phyloP scores from a whole-genome alignment of 2,113 vertebrate species.

The Aphyosemion australe region DNA sequence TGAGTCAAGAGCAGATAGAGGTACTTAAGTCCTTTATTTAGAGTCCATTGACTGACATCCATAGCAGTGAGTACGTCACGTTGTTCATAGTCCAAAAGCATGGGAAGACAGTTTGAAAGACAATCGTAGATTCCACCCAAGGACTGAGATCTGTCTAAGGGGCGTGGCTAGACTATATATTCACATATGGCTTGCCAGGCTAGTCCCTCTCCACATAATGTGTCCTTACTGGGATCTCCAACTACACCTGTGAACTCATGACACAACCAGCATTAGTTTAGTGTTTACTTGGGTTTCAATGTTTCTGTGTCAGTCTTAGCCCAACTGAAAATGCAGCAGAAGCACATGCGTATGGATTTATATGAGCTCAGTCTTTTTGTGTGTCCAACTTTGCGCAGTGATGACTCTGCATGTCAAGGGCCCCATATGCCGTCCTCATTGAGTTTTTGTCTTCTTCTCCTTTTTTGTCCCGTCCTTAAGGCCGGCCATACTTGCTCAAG shows the following conservation, averaged over 20 bases:
- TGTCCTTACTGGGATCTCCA: conserved; percentile 50
- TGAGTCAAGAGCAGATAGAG: no score
- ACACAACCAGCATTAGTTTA: not conserved
- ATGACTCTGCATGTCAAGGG: conserved; percentile 51
- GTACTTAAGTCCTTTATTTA: no score
- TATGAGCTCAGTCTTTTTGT: conserved; percentile 40
- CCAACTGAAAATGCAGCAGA: conserved; percentile 17
- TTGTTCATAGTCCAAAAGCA: no score
- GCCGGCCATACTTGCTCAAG: conserved; percentile 62
- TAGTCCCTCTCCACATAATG: conserved; percentile 41
- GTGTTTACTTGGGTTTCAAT: conserved; percentile 16
- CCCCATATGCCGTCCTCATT: conserved; percentile 39
- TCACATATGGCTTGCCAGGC: not conserved
- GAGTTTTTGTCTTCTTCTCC: conserved; percentile 39
- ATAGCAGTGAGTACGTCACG: no score
- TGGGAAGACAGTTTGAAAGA: no score
- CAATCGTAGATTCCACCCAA: no score
- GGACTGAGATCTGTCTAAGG: no score
- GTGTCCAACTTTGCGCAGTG: conserved; percentile 47
- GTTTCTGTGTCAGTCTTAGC: conserved; percentile 13
- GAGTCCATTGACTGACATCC: no score
- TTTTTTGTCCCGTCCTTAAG: conserved; percentile 62
- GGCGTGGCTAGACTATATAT: no score
- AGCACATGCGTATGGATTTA: conserved; percentile 59
- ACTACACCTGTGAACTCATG: not conserved